These are phyloP conservation scores for Oreohelix idahoensis DNA, from an alignment of 1,140 invertebrate species.

Conservation along the genomic window DNA sequence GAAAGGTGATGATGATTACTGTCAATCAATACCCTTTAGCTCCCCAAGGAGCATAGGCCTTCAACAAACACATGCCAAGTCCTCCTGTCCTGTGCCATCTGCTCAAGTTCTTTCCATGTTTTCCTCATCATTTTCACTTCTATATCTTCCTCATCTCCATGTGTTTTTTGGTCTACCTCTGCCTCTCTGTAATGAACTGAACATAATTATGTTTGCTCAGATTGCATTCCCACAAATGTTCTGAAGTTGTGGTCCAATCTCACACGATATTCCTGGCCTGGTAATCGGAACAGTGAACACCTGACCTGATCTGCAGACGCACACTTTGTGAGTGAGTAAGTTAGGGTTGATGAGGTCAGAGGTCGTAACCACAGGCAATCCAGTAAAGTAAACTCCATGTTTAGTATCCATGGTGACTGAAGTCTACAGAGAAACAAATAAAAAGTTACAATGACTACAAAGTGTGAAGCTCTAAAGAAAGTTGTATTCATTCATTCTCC, in stretches of 20 bases:
- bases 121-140: too few species aligned
- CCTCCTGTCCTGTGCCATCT: too few species aligned
- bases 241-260: slow-evolving; percentile 16
- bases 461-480: too few species aligned
- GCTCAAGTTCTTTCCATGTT: too few species aligned
- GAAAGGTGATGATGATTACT: too few species aligned
- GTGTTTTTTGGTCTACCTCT: too few species aligned
- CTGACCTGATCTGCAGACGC: slow-evolving; percentile 8
- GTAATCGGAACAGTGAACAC: slow-evolving; percentile 17
- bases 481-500: too few species aligned
- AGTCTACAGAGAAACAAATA: neutral
- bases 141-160: too few species aligned
- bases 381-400: neutral
- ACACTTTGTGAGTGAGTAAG: slow-evolving; percentile 6
- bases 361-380: neutral
- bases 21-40: too few species aligned
- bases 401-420: neutral
- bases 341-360: neutral
- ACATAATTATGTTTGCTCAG: neutral
- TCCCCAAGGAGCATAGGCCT: too few species aligned
- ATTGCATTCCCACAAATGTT: neutral
- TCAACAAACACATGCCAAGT: too few species aligned
- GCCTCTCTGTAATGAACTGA: too few species aligned
- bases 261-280: slow-evolving; percentile 15
- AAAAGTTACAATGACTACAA: neutral